These are phyloP conservation scores for Drosophila tanythrix DNA, from an alignment of 2,888 invertebrate genomes.

Conservation along the genomic window DNA sequence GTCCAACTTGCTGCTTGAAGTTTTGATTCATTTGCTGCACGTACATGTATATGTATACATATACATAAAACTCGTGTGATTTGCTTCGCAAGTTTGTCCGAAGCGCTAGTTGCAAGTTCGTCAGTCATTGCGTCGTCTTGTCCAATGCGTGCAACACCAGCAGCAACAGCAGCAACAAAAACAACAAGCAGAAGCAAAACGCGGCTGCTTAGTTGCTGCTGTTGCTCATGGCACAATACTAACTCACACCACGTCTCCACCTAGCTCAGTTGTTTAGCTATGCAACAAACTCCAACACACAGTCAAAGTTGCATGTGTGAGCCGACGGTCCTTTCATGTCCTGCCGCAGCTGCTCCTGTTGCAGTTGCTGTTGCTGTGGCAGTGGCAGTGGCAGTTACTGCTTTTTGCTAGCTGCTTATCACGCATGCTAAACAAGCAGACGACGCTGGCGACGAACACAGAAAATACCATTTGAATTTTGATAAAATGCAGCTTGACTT, in stretches of 20 bases:
- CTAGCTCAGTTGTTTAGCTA: constrained; percentile 45
- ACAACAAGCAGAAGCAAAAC: constrained; percentile 8
- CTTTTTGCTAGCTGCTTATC: constrained; percentile 71
- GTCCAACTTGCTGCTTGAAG: constrained; percentile 44
- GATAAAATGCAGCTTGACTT: constrained; percentile 75
- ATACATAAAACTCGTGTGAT: constrained; percentile 53
- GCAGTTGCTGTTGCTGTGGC: constrained; percentile 24
- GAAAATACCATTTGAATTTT: constrained; percentile 76
- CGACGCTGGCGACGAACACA: constrained; percentile 47
- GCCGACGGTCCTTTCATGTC: constrained; percentile 39
- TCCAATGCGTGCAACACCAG: constrained; percentile 48
- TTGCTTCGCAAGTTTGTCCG: constrained; percentile 51
- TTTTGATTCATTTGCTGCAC: constrained; percentile 68
- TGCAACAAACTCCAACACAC: constrained; percentile 54
- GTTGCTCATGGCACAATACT: constrained; percentile 28
- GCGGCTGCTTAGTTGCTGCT: constrained; percentile 36
- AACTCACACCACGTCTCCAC: constrained; percentile 2
- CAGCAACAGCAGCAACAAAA: constrained; percentile 1
- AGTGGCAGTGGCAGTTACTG: constrained; percentile 27
- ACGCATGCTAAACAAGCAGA: constrained; percentile 75
- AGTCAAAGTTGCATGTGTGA: constrained; percentile 43
- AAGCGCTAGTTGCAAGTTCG: constrained; percentile 34
- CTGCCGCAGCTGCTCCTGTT: constrained; percentile 33
- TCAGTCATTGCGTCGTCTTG: constrained; percentile 35
- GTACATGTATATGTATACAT: constrained; percentile 21